A percentile compares a stretch with the other conserved stretches of the same genome.
Conservation (phyloP, 2,888 invertebrate genomes). For the Caenorhabditis drosophilae region DNA sequence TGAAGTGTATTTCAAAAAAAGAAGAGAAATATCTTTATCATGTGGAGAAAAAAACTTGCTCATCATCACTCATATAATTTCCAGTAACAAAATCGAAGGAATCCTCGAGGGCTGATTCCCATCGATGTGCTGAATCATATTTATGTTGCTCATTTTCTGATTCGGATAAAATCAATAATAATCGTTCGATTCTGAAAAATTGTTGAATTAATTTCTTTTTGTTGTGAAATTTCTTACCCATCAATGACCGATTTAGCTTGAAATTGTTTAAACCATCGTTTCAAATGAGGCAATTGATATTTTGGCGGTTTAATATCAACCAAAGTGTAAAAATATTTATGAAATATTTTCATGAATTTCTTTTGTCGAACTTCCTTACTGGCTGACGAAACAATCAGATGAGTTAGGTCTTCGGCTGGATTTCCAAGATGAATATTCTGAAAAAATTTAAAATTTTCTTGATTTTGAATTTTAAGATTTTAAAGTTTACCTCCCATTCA, state of each 20-base stretch:
- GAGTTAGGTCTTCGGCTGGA: constrained; percentile 43
- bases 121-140: constrained; percentile 23
- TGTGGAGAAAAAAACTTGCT: constrained; percentile 36
- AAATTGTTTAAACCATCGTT: constrained; percentile 31
- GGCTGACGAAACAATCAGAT: constrained; percentile 40
- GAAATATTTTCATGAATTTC: constrained; percentile 49
- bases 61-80: constrained; percentile 47
- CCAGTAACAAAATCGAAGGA: constrained; percentile 44
- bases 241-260: constrained; percentile 37
- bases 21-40: constrained; percentile 7
- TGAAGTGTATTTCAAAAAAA: not conserved
- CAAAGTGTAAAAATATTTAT: constrained; percentile 51
- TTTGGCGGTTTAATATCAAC: constrained; percentile 46
- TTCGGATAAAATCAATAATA: constrained; percentile 24
- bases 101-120: constrained; percentile 46
- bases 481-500: constrained; percentile 42
- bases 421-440: constrained; percentile 48
- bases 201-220: constrained; percentile 4
- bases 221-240: constrained; percentile 26
- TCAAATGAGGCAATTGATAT: constrained; percentile 47
- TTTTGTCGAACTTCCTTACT: constrained; percentile 28
- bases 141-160: constrained; percentile 10
- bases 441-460: too few species aligned
- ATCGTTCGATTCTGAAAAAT: constrained; percentile 36
- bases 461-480: too few species aligned